Conservation (phyloP, 2,113 vertebrate species). For the Osmerus eperlanus region DNA sequence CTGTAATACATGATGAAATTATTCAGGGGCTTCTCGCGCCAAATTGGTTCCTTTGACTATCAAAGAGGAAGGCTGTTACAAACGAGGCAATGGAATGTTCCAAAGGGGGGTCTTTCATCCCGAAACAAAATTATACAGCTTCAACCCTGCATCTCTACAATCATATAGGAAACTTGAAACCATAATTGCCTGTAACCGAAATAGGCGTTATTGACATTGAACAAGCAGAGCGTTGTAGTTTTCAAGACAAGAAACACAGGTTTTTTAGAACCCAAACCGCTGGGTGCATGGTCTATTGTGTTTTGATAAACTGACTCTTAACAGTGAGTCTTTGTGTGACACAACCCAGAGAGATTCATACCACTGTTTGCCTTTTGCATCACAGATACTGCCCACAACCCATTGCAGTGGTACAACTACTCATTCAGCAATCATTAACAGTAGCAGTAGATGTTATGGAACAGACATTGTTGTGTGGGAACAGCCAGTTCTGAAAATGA, state of each 20-base stretch:
- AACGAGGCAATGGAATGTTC: conserved; percentile 39
- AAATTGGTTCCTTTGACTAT: conserved; percentile 64
- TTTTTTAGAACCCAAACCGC: not conserved
- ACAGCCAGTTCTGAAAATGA: not conserved
- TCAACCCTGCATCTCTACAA: conserved; percentile 26
- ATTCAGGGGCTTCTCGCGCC: conserved; percentile 60
- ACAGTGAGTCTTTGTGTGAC: conserved; percentile 49
- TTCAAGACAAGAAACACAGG: conserved; percentile 38
- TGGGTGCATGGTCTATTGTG: conserved; percentile 29
- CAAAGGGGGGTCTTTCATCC: conserved; percentile 27
- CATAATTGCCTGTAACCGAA: conserved; percentile 27
- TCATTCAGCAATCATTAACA: not conserved
- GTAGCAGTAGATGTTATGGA: not conserved
- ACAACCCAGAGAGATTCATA: conserved; percentile 6
- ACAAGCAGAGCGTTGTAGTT: conserved; percentile 10
- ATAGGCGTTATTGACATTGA: conserved; percentile 13
- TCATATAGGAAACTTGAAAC: conserved; percentile 28
- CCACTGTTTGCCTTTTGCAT: not conserved
- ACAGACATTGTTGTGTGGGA: not conserved
- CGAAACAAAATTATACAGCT: conserved; percentile 31
- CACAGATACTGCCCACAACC: not conserved
- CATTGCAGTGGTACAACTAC: not conserved
- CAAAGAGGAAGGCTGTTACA: conserved; percentile 42
- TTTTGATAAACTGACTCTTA: conserved; percentile 50
- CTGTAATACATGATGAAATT: conserved; percentile 84